Base-by-base conservation (phyloP, 92 coral and sea anemone species). In the Ricordea florida region DNA sequence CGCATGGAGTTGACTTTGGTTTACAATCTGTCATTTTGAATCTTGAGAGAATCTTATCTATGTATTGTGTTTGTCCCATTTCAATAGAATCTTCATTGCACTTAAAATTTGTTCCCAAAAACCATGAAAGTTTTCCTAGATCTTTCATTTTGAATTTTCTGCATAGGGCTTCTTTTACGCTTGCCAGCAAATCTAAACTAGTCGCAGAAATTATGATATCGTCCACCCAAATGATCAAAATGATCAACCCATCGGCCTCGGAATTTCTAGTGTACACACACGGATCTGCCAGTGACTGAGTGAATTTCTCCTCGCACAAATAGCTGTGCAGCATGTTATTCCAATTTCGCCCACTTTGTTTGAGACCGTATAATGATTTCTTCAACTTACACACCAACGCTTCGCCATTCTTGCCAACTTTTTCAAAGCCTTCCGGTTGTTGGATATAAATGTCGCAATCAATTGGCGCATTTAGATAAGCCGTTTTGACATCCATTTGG, bases 301-400 rank as follows among this genome's bases (percentile, higher is more conserved):
- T 3, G 60, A 83, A 83, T 22, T 33, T 20, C 25, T 75, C 66
- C 13, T 60, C 34, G 34, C 51, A 21, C 59, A 83, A 29, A 76
- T 25, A 67, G 40, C 32, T 57, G 37, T 85, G 85, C 72, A 85
- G 35, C 60, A 78, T 61, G 29, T 78, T 85, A 44, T 78, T 85
- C 85, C 80, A 85, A 57, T 79, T 85, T 72, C 73, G 62, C 35
- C 90, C 86, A 22, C 82, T 63, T 56, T 85, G 90, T 74, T 85
- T 79, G 55, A 85, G 86, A 37, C 82, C 86, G 18, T 85, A 79
- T 25, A 85, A 45, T 30, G 86, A 85, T 75, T 80, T 80, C 48
- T 79, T 85, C 14, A 85, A 67, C 32, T 79, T 79, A 37, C 48
- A 85, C 48, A 85, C 90, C 51, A 84, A 61, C 25, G n/a, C 69